Evolutionary conservation across 64 coral and sea anemone genomes (phyloP).

Genomic region (Montipora capricornis): DNA sequence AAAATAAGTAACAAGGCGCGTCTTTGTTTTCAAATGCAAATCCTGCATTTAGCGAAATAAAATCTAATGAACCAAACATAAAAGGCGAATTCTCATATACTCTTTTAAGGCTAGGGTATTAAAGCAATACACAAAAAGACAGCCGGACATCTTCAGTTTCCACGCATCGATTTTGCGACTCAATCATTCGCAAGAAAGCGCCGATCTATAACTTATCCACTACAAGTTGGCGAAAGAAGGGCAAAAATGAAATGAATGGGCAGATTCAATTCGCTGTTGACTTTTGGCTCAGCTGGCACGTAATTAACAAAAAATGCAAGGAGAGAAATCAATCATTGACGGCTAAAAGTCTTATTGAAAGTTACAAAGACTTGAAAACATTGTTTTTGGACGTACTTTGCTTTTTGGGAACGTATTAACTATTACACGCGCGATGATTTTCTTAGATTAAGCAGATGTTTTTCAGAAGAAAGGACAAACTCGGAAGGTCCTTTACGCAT

Average conservation of each 20-base stretch:
- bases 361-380: background rate
- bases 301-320: too few relatives aligned
- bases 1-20: background rate
- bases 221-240: too few relatives aligned
- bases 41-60: slow-evolving; percentile 7
- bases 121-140: background rate
- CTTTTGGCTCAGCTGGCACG: too few relatives aligned
- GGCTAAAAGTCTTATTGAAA: background rate
- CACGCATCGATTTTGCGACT: too few relatives aligned
- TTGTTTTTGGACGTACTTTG: background rate
- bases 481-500: slow-evolving; percentile 57
- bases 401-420: background rate
- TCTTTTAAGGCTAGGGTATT: background rate
- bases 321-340: too few relatives aligned
- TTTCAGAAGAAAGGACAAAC: slow-evolving; percentile 26
- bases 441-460: slow-evolving; percentile 52
- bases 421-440: background rate
- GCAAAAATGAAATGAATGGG: too few relatives aligned
- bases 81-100: background rate
- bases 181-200: too few relatives aligned
- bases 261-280: background rate
- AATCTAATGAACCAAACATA: background rate
- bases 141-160: too few relatives aligned
- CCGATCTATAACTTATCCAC: too few relatives aligned
- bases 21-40: slow-evolving; percentile 56